Conservation (phyloP, 1,140 invertebrate genomes). For the Papilio glaucus region DNA sequence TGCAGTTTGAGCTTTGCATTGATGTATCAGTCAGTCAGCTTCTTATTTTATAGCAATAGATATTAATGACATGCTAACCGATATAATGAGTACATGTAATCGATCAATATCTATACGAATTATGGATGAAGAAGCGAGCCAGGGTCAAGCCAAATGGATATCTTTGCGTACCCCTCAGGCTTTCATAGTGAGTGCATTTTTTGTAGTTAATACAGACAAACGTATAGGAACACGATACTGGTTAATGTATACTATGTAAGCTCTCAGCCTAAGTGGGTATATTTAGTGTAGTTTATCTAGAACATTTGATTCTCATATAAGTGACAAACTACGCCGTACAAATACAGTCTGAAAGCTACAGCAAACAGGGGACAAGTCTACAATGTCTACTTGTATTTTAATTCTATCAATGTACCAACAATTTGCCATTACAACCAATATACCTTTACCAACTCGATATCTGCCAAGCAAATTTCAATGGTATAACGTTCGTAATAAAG, state of each 20-base stretch:
- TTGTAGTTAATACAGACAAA: too few species aligned
- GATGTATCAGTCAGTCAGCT: too few species aligned
- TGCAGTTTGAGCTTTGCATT: too few species aligned
- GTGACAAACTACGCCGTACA: constrained; percentile 1
- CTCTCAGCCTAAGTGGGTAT: neutral
- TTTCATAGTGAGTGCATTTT: too few species aligned
- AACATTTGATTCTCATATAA: constrained; percentile 1
- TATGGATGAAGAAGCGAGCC: too few species aligned
- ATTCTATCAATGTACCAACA: constrained; percentile 44
- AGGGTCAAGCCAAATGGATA: too few species aligned
- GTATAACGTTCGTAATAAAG: neutral
- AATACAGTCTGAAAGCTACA: constrained; percentile 14
- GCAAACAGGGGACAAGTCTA: constrained; percentile 13
- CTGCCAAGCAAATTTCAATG: neutral
- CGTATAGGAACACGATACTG: too few species aligned
- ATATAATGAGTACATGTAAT: too few species aligned
- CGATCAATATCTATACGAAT: too few species aligned
- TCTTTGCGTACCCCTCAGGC: too few species aligned
- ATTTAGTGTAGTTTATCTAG: constrained; percentile 1
- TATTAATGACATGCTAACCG: too few species aligned
- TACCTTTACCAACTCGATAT: neutral
- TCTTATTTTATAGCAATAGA: too few species aligned
- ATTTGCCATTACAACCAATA: constrained; percentile 27
- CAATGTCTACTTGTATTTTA: constrained; percentile 43
- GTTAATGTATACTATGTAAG: neutral